These are phyloP conservation scores for Ganaspis sp. DNA, from an alignment of 1,140 invertebrate genomes.

Conservation along the genomic window DNA sequence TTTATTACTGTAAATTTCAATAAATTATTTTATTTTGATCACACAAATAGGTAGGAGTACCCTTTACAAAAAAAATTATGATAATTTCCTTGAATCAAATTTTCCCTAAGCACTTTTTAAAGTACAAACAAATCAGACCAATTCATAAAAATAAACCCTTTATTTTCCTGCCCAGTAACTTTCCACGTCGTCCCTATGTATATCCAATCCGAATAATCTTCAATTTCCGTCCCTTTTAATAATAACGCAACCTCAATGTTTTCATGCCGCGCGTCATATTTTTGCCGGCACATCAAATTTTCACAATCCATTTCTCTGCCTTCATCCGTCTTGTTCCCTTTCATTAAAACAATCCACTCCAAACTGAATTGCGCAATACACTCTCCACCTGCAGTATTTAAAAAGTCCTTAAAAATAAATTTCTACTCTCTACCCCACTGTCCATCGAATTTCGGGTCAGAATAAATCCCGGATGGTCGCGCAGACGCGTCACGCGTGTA, in stretches of 20 bases:
- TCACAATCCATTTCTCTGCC: background rate
- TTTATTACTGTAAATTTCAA: no score
- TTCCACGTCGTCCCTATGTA: background rate
- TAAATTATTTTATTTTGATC: no score
- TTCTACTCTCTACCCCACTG: slow-evolving; percentile 35
- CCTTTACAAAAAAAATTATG: no score
- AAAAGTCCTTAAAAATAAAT: slow-evolving; percentile 29
- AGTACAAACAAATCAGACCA: no score
- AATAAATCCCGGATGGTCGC: slow-evolving; percentile 61
- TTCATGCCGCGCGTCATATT: background rate
- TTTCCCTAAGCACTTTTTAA: no score
- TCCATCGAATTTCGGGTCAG: slow-evolving; percentile 62
- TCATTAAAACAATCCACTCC: background rate
- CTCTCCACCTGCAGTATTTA: slow-evolving; percentile 18
- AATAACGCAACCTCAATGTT: no score
- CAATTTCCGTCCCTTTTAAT: no score
- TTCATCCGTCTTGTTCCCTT: background rate
- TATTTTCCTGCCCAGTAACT: background rate
- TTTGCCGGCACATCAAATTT: background rate
- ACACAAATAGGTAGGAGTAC: no score
- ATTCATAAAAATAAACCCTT: background rate
- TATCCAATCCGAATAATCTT: no score
- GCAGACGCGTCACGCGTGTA: slow-evolving; percentile 63
- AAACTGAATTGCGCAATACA: background rate
- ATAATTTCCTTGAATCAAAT: no score